These are phyloP conservation scores for Eupsilia transversa DNA, from an alignment of 2,888 invertebrate species.

Conservation along the genomic window DNA sequence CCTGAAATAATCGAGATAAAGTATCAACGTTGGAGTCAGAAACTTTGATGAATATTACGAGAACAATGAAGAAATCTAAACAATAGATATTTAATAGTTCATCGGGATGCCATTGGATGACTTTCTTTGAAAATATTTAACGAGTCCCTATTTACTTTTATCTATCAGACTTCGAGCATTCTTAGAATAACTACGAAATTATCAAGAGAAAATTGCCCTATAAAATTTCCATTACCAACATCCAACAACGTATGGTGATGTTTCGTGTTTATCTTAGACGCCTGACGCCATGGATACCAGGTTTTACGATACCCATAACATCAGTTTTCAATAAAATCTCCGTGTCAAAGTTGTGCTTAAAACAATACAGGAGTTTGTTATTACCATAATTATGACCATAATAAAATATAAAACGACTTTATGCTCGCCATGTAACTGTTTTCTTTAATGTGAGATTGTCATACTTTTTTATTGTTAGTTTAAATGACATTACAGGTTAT, in stretches of 20 bases:
- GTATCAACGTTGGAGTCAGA: constrained; percentile 45
- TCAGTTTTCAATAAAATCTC: constrained; percentile 82
- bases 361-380: constrained; percentile 79
- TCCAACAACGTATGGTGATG: constrained; percentile 72
- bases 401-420: constrained; percentile 78
- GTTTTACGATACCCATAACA: constrained; percentile 83
- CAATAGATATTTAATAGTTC: constrained; percentile 55
- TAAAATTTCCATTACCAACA: constrained; percentile 80
- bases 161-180: constrained; percentile 60
- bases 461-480: constrained; percentile 41
- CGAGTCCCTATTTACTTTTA: constrained; percentile 60
- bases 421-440: constrained; percentile 66
- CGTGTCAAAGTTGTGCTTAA: constrained; percentile 74
- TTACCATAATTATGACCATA: constrained; percentile 73
- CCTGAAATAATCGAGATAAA: constrained; percentile 71
- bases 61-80: constrained; percentile 62
- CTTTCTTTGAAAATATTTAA: constrained; percentile 47
- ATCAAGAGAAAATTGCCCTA: constrained; percentile 78
- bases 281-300: constrained; percentile 75
- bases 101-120: constrained; percentile 39
- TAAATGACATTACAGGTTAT: constrained; percentile 8
- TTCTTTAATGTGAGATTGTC: constrained; percentile 68
- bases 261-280: constrained; percentile 77
- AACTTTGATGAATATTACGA: constrained; percentile 45
- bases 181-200: constrained; percentile 71